Evolutionary conservation across 2,113 vertebrate genomes (phyloP), one percentile per base, ranked within the genome.

Genomic region (Suncus etruscus): DNA sequence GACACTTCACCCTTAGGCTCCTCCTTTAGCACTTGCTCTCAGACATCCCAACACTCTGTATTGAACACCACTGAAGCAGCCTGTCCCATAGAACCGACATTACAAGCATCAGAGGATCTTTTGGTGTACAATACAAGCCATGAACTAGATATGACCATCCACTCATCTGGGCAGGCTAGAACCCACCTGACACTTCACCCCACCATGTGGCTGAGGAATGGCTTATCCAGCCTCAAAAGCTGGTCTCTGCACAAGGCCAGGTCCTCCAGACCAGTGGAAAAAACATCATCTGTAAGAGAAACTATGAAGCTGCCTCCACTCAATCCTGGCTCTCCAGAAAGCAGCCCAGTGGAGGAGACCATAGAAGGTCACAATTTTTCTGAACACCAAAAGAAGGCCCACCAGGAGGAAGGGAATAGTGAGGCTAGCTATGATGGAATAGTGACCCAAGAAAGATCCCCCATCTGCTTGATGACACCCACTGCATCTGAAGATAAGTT

Each of bases 1-100:
- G 98, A 98, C 1, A 99, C 98, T 0, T 99, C 99, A 4, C 98
- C 98, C 0, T 99, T 99, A 0, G 97, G 98, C 91, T 99, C 98
- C 0, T 99, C 10, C 39, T 39, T 39, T 39, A 39, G 39, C 39
- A 39, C 39, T 54, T 54, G 15, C 51, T 54, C 51, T 15, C 51
- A 54, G 39, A 39, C 39, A 3, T 39, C 39, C 39, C 39, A 39
- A 39, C 39, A 39, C 39, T 39, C 51, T 54, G 51, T 54, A 15
- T 15, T 54, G 10, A 97, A 97, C 14, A 94, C 98, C 47, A 97
- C 96, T 6, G 98, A 98, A 91, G 97, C 97, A 24, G 97, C 97
- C 89, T 98, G 96, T 85, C 96, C 97, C 48, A 95, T 97, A 0
- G 96, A 98, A 31, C 97, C 97, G 79, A 87, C 95, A 96, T 95